phyloP scores from a whole-genome alignment of 2,888 invertebrate species.

The Polymixis flavicincta region DNA sequence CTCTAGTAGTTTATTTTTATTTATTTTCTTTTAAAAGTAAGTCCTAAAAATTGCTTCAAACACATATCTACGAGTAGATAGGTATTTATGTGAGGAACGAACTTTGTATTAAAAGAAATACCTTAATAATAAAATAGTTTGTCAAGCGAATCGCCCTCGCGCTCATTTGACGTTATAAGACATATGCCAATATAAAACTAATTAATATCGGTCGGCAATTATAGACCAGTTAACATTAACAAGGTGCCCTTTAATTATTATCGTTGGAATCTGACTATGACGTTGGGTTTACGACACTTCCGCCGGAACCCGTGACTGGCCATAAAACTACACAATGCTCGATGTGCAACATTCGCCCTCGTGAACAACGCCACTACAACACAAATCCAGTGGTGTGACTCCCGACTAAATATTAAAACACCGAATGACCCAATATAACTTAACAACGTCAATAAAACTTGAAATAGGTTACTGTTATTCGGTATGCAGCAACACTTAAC shows the following conservation, averaged over 20 bases:
- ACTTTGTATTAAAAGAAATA: not conserved
- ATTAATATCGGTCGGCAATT: conserved; percentile 84
- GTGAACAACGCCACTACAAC: conserved; percentile 80
- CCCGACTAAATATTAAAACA: conserved; percentile 77
- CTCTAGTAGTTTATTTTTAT: no score
- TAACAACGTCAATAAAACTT: conserved; percentile 77
- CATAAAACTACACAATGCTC: conserved; percentile 81
- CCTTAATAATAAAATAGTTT: conserved; percentile 19
- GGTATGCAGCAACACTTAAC: conserved; percentile 66
- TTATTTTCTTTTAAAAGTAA: no score
- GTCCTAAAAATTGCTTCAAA: not conserved
- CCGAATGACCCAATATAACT: conserved; percentile 78
- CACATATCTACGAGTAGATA: not conserved
- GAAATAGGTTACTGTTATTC: conserved; percentile 71
- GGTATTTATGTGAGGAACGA: not conserved
- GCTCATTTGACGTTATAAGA: conserved; percentile 51
- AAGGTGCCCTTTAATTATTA: conserved; percentile 88
- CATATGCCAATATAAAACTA: conserved; percentile 74
- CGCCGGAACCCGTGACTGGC: conserved; percentile 81
- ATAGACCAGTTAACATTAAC: conserved; percentile 88
- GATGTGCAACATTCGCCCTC: conserved; percentile 78
- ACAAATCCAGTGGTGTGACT: conserved; percentile 78
- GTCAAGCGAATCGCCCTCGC: conserved; percentile 41
- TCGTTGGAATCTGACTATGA: conserved; percentile 85
- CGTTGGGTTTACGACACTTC: conserved; percentile 85